phyloP scores from a whole-genome alignment of 2,888 invertebrate genomes.

The Apodemia zela region DNA sequence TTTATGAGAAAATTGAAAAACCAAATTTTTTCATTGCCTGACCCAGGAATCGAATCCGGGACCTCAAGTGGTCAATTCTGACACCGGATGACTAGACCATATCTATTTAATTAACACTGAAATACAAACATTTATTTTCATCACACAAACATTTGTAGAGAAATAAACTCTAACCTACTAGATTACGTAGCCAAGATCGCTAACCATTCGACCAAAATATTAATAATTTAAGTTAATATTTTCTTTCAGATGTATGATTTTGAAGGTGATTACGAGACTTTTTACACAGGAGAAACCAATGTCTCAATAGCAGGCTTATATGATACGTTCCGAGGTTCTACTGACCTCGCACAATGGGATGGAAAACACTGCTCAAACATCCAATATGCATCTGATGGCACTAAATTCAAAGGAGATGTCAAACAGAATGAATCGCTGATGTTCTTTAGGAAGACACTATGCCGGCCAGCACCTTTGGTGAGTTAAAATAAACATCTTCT shows the following conservation, averaged over 20 bases:
- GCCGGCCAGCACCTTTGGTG: slow-evolving; percentile 89
- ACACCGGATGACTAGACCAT: too few species aligned
- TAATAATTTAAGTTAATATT: too few species aligned
- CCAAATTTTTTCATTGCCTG: too few species aligned
- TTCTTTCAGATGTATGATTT: slow-evolving; percentile 90
- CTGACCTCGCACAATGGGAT: slow-evolving; percentile 88
- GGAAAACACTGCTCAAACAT: slow-evolving; percentile 88
- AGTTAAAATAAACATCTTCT: slow-evolving; percentile 32
- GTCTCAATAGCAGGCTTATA: slow-evolving; percentile 84
- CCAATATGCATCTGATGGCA: slow-evolving; percentile 89
- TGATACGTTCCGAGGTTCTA: slow-evolving; percentile 87
- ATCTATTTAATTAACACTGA: too few species aligned
- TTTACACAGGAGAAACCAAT: slow-evolving; percentile 86
- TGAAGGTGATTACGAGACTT: slow-evolving; percentile 87
- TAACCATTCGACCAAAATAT: too few species aligned
- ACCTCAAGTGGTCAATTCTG: too few species aligned
- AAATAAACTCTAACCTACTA: too few species aligned
- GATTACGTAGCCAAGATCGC: too few species aligned
- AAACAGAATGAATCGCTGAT: slow-evolving; percentile 83
- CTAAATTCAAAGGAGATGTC: slow-evolving; percentile 89
- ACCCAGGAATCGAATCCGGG: too few species aligned
- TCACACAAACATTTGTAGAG: too few species aligned
- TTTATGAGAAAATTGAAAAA: too few species aligned
- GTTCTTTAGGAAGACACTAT: slow-evolving; percentile 92
- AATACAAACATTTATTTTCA: too few species aligned